phyloP scores from a whole-genome alignment of 1,140 invertebrate genomes.

The Cydia fagiglandana region DNA sequence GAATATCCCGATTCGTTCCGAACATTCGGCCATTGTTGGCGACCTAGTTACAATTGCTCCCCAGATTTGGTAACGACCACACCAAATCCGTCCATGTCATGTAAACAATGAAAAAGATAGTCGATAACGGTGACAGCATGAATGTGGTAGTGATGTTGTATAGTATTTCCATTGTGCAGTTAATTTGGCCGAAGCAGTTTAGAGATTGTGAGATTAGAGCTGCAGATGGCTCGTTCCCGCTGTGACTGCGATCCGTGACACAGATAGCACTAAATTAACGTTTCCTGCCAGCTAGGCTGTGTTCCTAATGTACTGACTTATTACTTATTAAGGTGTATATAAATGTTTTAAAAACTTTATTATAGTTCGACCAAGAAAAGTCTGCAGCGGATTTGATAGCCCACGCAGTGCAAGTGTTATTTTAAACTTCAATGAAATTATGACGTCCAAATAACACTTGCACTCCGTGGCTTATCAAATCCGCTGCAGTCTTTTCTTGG shows the following conservation, averaged over 20 bases:
- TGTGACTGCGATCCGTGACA: conserved; percentile 51
- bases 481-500: no score
- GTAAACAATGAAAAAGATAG: conserved; percentile 49
- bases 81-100: conserved; percentile 42
- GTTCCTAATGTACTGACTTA: not conserved
- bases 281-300: conserved; percentile 41
- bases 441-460: no score
- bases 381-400: no score
- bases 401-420: no score
- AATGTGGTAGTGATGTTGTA: conserved; percentile 37
- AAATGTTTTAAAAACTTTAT: no score
- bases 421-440: no score
- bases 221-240: conserved; percentile 46
- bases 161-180: conserved; percentile 43
- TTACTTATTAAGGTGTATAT: conserved; percentile 5
- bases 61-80: conserved; percentile 40
- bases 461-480: no score
- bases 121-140: conserved; percentile 39
- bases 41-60: conserved; percentile 38
- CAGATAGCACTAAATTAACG: conserved; percentile 51
- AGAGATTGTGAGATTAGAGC: conserved; percentile 47
- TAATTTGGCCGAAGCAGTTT: conserved; percentile 52
- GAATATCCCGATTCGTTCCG: conserved; percentile 40
- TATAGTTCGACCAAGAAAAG: no score
- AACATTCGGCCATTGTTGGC: conserved; percentile 35